These are phyloP conservation scores for Aurelia sp. DNA, from an alignment of 30 jellyfish, hydroid and myxozoan species.

Conservation along the genomic window DNA sequence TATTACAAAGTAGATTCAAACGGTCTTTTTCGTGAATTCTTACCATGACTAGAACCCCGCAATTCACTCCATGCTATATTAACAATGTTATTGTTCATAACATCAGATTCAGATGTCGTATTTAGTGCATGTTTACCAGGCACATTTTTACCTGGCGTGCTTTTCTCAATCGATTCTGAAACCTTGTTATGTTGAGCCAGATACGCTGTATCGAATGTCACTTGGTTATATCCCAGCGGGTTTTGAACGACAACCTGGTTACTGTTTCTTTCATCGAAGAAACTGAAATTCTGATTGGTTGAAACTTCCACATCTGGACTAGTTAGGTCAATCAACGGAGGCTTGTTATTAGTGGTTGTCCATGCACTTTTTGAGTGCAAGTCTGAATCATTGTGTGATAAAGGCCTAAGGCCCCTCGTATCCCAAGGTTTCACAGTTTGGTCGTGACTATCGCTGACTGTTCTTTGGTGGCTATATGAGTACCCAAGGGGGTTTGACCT, in stretches of 20 bases:
- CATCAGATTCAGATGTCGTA: constrained; percentile 31
- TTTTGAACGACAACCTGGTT: constrained; percentile 20
- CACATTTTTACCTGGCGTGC: no score
- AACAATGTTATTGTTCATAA: constrained; percentile 28
- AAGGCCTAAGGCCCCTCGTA: neutral
- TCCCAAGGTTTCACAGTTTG: neutral
- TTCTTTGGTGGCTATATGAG: constrained; percentile 6
- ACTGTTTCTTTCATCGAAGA: neutral
- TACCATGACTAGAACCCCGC: constrained; percentile 15
- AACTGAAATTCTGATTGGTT: no score
- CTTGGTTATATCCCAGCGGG: constrained; percentile 13
- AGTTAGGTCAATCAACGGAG: neutral
- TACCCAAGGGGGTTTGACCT: neutral
- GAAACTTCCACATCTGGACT: neutral
- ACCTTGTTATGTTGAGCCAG: neutral
- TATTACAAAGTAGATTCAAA: neutral
- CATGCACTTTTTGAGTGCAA: neutral
- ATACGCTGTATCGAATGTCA: neutral
- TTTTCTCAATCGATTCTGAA: neutral
- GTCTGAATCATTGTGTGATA: neutral
- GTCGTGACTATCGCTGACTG: neutral
- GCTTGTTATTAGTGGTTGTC: neutral
- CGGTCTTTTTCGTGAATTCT: constrained; percentile 42
- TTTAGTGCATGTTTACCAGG: neutral
- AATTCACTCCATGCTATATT: constrained; percentile 37